phyloP scores from a whole-genome alignment of 2,797 vertebrate species.

The Tolypeutes matacus region DNA sequence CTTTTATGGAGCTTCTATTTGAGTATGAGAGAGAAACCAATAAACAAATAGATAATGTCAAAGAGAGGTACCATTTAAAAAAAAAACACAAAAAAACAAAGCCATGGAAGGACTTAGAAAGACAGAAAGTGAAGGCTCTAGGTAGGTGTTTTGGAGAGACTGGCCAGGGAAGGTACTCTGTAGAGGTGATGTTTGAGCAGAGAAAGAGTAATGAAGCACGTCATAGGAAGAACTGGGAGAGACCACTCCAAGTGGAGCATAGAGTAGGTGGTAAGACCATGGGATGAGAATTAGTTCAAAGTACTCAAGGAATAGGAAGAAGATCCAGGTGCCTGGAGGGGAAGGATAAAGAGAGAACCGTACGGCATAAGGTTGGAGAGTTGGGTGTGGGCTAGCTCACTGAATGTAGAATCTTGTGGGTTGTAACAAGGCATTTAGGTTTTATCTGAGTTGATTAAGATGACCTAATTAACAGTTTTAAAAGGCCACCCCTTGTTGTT shows the following conservation, averaged over 20 bases:
- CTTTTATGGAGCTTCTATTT: neutral
- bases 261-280: neutral
- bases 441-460: too few species aligned
- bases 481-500: neutral
- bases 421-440: neutral
- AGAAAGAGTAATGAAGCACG: neutral
- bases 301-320: neutral
- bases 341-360: neutral
- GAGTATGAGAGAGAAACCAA: neutral
- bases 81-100: neutral
- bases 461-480: neutral
- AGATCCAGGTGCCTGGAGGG: neutral
- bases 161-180: too few species aligned
- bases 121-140: neutral
- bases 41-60: neutral
- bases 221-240: neutral
- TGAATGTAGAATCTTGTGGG: neutral
- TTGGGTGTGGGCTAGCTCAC: neutral
- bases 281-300: neutral
- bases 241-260: neutral
- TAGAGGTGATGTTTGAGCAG: neutral
- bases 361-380: neutral
- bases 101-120: neutral
- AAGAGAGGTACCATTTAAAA: neutral
- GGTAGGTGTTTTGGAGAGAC: neutral